These are phyloP conservation scores for Auanema freiburgensis DNA, from an alignment of 2,888 invertebrate genomes.

Conservation along the genomic window DNA sequence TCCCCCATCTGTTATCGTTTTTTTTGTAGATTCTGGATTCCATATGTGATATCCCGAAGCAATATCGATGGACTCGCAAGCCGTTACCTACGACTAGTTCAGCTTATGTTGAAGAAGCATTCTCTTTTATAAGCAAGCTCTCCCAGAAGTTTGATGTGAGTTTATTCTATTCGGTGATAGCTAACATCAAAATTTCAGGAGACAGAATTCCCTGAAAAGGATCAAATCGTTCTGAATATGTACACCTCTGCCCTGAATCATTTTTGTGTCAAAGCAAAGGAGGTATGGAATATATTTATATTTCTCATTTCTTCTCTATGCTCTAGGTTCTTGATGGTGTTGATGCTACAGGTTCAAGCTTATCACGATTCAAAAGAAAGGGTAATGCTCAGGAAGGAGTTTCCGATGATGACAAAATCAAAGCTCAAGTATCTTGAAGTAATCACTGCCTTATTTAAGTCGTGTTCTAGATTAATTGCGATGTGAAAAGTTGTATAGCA, in stretches of 20 bases:
- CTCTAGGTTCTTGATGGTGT: constrained; percentile 56
- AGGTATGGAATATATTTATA: constrained; percentile 17
- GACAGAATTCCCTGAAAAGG: constrained; percentile 19
- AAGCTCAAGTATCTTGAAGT: constrained; percentile 37
- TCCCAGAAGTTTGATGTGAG: constrained; percentile 23
- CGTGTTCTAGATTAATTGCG: no score
- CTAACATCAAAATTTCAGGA: not conserved
- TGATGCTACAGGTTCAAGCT: constrained; percentile 54
- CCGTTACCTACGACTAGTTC: constrained; percentile 79
- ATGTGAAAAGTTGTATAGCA: no score
- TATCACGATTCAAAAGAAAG: constrained; percentile 56
- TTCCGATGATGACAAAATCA: constrained; percentile 59
- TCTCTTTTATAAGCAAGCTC: constrained; percentile 20
- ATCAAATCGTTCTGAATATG: constrained; percentile 20
- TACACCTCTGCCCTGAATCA: constrained; percentile 10
- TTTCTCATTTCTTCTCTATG: constrained; percentile 3
- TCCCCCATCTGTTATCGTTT: not conserved
- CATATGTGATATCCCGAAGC: constrained; percentile 83
- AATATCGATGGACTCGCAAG: constrained; percentile 62
- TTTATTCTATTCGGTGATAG: not conserved
- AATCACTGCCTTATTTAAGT: no score
- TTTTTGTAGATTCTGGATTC: constrained; percentile 27
- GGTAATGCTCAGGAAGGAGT: constrained; percentile 33
- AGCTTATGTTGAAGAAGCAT: constrained; percentile 69
- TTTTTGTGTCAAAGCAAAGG: constrained; percentile 28